These are phyloP conservation scores for Dasyornis broadbenti DNA, from an alignment of 2,113 vertebrate species.

Conservation along the genomic window DNA sequence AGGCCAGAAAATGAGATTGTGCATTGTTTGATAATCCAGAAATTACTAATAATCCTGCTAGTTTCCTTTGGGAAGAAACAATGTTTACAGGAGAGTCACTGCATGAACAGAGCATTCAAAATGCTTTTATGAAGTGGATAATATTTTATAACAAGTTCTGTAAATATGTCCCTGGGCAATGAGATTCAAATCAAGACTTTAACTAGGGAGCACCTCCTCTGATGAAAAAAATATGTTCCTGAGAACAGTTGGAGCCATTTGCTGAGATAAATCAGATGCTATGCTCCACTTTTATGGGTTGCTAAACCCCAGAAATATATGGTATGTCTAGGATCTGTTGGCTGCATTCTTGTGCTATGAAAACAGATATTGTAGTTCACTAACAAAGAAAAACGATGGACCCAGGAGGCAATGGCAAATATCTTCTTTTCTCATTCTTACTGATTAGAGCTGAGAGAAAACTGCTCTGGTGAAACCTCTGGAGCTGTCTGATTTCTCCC, in stretches of 20 bases:
- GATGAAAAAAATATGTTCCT: slow-evolving; percentile 26
- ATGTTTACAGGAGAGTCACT: background rate
- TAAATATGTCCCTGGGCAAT: slow-evolving; percentile 22
- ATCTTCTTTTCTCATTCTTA: background rate
- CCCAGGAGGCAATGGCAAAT: background rate
- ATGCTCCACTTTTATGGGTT: slow-evolving; percentile 16
- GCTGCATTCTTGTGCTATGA: slow-evolving; percentile 38
- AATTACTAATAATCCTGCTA: background rate
- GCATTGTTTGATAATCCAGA: slow-evolving; percentile 19
- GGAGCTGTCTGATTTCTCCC: background rate
- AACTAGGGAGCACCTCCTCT: slow-evolving; percentile 5
- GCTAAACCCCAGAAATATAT: slow-evolving; percentile 44
- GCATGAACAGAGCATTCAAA: slow-evolving; percentile 27
- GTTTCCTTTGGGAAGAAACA: slow-evolving; percentile 27
- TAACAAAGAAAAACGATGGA: background rate
- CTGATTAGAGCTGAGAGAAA: background rate
- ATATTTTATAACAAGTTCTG: slow-evolving; percentile 5
- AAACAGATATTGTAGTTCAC: background rate
- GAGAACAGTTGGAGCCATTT: slow-evolving; percentile 36
- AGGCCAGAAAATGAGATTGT: slow-evolving; percentile 27
- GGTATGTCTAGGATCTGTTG: background rate
- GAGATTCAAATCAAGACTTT: background rate
- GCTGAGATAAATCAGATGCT: slow-evolving; percentile 50
- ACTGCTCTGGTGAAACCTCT: background rate
- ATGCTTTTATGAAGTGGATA: background rate